These are phyloP conservation scores for Siphlonurus alternatus DNA, from an alignment of 2,888 invertebrate species.

Conservation along the genomic window DNA sequence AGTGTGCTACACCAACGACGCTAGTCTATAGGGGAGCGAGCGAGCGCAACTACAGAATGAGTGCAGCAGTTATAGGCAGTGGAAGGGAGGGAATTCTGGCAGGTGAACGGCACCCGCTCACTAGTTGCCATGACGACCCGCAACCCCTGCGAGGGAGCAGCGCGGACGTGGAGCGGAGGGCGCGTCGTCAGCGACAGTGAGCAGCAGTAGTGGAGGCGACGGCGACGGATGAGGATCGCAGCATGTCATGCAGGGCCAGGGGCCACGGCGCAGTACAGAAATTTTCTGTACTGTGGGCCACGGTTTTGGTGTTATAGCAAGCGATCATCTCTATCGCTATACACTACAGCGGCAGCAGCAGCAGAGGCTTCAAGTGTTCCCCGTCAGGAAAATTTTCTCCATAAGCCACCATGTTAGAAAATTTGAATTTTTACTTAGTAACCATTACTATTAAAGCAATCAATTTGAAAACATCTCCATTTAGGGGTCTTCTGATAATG, in stretches of 20 bases:
- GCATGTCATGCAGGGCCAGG: not conserved
- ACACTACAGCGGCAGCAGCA: no score
- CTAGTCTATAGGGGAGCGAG: not conserved
- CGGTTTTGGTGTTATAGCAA: not conserved
- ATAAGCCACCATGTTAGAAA: no score
- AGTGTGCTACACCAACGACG: not conserved
- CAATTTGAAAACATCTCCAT: no score
- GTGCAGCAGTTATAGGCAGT: not conserved
- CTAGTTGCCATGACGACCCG: not conserved
- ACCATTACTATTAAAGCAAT: no score
- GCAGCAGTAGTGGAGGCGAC: not conserved
- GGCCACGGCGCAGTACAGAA: no score
- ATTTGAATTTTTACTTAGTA: no score
- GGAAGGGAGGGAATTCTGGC: not conserved
- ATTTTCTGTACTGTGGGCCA: not conserved
- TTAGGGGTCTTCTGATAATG: no score
- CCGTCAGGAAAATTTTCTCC: no score
- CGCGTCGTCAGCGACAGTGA: not conserved
- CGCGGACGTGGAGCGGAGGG: not conserved
- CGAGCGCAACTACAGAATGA: not conserved
- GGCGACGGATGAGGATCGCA: not conserved
- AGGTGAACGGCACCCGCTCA: not conserved
- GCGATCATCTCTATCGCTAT: no score
- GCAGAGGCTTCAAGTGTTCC: no score
- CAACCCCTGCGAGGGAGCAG: not conserved